Conservation (phyloP, 2,797 vertebrate species). For the Strix occidentalis region DNA sequence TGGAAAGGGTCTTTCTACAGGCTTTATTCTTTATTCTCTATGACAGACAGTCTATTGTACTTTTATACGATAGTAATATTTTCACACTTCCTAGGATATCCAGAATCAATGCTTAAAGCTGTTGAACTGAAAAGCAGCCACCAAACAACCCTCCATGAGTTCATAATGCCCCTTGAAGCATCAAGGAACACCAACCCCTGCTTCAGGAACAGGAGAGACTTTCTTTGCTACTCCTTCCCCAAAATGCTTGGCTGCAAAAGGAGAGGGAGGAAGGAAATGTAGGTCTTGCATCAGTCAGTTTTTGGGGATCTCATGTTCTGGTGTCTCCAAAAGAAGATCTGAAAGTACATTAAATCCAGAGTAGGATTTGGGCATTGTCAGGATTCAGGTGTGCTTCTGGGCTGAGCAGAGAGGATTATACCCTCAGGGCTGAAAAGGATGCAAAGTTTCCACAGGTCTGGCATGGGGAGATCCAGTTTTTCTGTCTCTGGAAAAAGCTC, state of each 20-base stretch:
- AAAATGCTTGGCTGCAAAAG: not conserved
- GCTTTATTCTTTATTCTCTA: not conserved
- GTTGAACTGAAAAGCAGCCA: not conserved
- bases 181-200: not conserved
- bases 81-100: not conserved
- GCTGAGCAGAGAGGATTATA: not conserved
- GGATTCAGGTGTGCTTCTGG: not conserved
- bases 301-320: rapidly evolving
- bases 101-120: not conserved
- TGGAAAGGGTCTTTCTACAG: not conserved
- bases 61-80: not conserved
- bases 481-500: not conserved
- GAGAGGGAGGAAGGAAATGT: not conserved
- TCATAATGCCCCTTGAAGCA: not conserved
- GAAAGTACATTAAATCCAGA: not conserved
- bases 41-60: not conserved
- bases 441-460: not conserved
- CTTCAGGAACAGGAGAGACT: not conserved
- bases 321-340: not conserved
- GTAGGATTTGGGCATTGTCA: not conserved
- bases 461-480: not conserved
- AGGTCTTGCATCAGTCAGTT: not conserved
- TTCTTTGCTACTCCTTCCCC: not conserved
- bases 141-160: rapidly evolving
- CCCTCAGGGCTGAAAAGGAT: not conserved